These are phyloP conservation scores for Hylaeus volcanicus DNA, from an alignment of 1,140 invertebrate species.

Conservation along the genomic window DNA sequence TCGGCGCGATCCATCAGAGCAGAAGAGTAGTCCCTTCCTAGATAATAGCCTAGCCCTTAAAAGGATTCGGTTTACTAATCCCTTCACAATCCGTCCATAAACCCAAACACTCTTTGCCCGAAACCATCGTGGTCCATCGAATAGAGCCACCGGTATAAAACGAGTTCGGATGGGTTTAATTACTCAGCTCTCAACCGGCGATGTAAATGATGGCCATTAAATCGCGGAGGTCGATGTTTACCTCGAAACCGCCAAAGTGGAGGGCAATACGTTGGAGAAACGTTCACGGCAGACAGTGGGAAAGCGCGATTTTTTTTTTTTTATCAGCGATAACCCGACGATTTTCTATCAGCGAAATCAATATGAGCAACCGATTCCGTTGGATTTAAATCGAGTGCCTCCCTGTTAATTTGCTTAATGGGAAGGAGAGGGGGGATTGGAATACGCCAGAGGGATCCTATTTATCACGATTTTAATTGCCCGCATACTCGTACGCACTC, in stretches of 20 bases:
- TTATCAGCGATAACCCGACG: slow-evolving; percentile 39
- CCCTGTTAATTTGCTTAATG: slow-evolving; percentile 38
- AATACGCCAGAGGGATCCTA: slow-evolving; percentile 24
- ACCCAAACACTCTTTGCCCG: slow-evolving; percentile 62
- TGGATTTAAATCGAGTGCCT: slow-evolving; percentile 36
- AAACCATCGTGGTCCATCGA: slow-evolving; percentile 57
- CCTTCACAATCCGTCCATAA: slow-evolving; percentile 63
- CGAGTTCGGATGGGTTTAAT: slow-evolving; percentile 70
- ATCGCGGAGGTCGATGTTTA: slow-evolving; percentile 66
- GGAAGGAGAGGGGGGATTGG: background rate
- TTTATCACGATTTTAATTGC: slow-evolving; percentile 51
- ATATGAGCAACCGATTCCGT: slow-evolving; percentile 36
- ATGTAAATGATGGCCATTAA: slow-evolving; percentile 72
- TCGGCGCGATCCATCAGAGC: slow-evolving; percentile 27
- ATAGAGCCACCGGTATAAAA: slow-evolving; percentile 64
- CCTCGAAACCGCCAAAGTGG: slow-evolving; percentile 63
- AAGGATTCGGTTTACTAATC: slow-evolving; percentile 70
- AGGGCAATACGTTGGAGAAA: slow-evolving; percentile 49
- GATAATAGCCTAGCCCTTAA: slow-evolving; percentile 61
- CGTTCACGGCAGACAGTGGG: slow-evolving; percentile 8
- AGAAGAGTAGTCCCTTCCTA: slow-evolving; percentile 5
- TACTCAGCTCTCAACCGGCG: slow-evolving; percentile 70
- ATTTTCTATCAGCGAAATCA: slow-evolving; percentile 35
- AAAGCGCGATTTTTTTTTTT: slow-evolving; percentile 53
- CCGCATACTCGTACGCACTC: slow-evolving; percentile 3